Conservation (phyloP, 2,888 invertebrate genomes). For the Eilema depressum region DNA sequence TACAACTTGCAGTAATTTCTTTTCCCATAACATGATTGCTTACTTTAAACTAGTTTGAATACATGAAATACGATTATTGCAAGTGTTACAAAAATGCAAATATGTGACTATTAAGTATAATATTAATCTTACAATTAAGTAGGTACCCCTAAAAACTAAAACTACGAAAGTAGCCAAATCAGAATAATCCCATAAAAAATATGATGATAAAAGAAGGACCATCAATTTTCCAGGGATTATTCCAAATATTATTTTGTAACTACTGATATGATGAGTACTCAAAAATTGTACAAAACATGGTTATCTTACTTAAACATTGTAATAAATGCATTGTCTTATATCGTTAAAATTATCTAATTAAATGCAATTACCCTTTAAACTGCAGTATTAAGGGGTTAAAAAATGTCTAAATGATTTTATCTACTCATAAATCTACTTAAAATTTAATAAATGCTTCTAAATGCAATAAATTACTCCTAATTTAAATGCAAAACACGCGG, state of each 20-base stretch:
- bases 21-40: constrained; percentile 30
- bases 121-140: constrained; percentile 42
- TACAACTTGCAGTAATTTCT: constrained; percentile 63
- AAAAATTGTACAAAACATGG: constrained; percentile 74
- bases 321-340: constrained; percentile 73
- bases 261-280: constrained; percentile 60
- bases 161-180: constrained; percentile 59
- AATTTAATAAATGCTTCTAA: constrained; percentile 74
- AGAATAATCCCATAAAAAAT: constrained; percentile 81
- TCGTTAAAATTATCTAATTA: constrained; percentile 53
- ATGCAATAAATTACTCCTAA: constrained; percentile 80
- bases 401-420: constrained; percentile 37
- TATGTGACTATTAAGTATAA: constrained; percentile 41
- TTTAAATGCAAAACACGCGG: constrained; percentile 81
- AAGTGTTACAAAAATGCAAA: constrained; percentile 46
- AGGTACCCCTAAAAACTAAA: constrained; percentile 35
- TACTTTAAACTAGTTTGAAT: constrained; percentile 36
- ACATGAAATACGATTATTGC: constrained; percentile 37
- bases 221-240: constrained; percentile 75
- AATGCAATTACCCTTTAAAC: constrained; percentile 55
- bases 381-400: constrained; percentile 53
- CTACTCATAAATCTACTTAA: constrained; percentile 51
- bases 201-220: constrained; percentile 29
- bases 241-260: constrained; percentile 72
- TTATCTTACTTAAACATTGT: constrained; percentile 52